Evolutionary conservation across 2,888 invertebrate genomes (phyloP).

Genomic region (Luperina testacea): DNA sequence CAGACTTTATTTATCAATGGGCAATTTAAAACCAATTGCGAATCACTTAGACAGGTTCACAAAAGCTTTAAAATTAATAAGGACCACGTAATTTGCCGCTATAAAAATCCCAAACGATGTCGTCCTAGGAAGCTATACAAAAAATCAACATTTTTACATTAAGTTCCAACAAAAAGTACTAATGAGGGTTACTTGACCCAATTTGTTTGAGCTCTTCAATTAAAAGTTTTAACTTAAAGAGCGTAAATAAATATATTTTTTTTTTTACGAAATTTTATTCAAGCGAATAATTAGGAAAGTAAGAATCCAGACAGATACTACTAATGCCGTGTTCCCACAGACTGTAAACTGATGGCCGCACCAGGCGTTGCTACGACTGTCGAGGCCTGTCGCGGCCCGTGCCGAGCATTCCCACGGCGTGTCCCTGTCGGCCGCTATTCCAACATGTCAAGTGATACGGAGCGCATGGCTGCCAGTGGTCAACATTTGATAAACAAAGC

Average conservation of each 20-base stretch:
- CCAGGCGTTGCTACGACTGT: too few relatives aligned
- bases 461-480: too few relatives aligned
- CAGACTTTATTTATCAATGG: neutral
- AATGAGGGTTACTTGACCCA: conserved; percentile 51
- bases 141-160: conserved; percentile 31
- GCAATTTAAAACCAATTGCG: neutral
- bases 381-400: too few relatives aligned
- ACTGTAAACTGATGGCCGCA: neutral
- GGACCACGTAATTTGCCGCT: neutral
- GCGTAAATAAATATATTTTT: conserved; percentile 42
- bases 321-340: neutral
- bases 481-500: too few relatives aligned
- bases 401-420: too few relatives aligned
- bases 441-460: neutral
- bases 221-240: conserved; percentile 43
- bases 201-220: conserved; percentile 51
- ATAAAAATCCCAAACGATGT: conserved; percentile 9
- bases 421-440: neutral
- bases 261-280: conserved; percentile 18
- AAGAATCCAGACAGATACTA: neutral
- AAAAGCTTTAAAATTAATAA: neutral
- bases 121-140: conserved; percentile 30
- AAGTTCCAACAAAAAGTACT: conserved; percentile 40
- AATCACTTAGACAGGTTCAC: neutral
- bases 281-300: neutral